Base-by-base conservation (phyloP, 2,113 vertebrate species). In the Melanerpes formicivorus region DNA sequence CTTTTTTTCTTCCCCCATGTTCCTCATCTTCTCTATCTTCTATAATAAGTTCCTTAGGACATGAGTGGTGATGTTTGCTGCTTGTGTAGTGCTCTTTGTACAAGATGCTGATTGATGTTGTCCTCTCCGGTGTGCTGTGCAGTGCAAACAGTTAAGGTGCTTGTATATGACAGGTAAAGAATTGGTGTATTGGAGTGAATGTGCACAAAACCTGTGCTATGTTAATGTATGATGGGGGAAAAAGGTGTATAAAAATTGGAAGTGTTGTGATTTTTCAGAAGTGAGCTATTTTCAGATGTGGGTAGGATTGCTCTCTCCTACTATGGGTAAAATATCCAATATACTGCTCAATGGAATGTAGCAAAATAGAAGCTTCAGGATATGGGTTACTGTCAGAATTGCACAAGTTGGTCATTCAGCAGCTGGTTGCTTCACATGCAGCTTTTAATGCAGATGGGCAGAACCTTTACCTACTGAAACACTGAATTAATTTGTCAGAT, bases 21-120 rank as follows among this genome's bases (percentile, higher is more conserved):
- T 87, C 42, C 89, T 73, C 78, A 58, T 2, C 34, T 79, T 89
- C 50, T 70, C 40, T 34, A 13, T 73, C 63, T 90, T 84, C 55
- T 79, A 0, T 64, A 77, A 40, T 63, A 65, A 58, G 70, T 56
- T 90, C 59, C 92, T 77, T 0, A 3, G 75, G 75, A 66, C 78
- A 5, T 5, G 29, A 85, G 40, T 55, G 50, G 50, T 84, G 74
- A 18, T 44, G 44, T 88, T 84, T 78, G 63, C 63, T 79, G 2
- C 75, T 90, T 88, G 44, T 90, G 65, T 78, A 75, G 37, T 29
- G 56, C 52, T 86, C 62, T 87, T 83, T 95, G 74, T 78, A 56
- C n/a, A 69, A 81, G 87, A 44, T 90, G 67, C 56, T 48, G 91
- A 42, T 84, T 56, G 66, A 58, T 65, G 62, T 48, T 86, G 59